A percentile compares a stretch with the other conserved stretches of the same genome.
These are phyloP conservation scores for Lepidurus couesii DNA, from an alignment of 1,140 invertebrate genomes.

Conservation along the genomic window DNA sequence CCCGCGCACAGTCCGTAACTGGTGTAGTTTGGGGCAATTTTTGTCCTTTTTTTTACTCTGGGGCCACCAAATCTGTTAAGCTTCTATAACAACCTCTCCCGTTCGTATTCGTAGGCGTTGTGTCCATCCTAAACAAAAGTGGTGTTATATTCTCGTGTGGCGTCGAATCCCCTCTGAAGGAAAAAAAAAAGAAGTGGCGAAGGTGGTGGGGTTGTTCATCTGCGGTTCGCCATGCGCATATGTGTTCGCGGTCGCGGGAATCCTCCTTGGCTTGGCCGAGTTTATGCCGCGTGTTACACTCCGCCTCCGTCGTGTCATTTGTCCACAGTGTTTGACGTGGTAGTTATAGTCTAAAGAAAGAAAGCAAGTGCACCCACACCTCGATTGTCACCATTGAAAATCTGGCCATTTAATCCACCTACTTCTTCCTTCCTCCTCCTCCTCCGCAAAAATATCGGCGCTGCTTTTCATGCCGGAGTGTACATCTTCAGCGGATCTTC, in stretches of 20 bases:
- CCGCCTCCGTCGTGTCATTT: constrained; percentile 20
- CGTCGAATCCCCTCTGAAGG: constrained; percentile 16
- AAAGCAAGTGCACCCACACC: not conserved
- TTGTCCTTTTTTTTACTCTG: not conserved
- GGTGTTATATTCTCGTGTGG: not conserved
- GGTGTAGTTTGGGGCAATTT: not conserved
- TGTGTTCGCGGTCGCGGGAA: constrained; percentile 12
- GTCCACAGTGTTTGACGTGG: not conserved
- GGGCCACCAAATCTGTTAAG: no score
- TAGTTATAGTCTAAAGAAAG: not conserved
- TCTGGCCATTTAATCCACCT: not conserved
- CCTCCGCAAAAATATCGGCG: not conserved
- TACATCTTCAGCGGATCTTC: constrained; percentile 1
- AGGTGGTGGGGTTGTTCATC: constrained; percentile 7
- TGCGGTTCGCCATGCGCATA: constrained; percentile 11
- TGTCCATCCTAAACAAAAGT: not conserved
- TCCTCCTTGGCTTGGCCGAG: constrained; percentile 20
- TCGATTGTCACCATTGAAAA: not conserved
- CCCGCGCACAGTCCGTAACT: not conserved
- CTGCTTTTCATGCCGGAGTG: not conserved
- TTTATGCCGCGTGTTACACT: constrained; percentile 9
- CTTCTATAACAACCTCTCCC: no score
- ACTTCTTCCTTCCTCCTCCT: not conserved
- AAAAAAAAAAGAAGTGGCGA: not conserved
- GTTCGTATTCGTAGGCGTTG: not conserved